Evolutionary conservation across 1,140 invertebrate species (phyloP).

Genomic region (Pectinophora gossypiella): DNA sequence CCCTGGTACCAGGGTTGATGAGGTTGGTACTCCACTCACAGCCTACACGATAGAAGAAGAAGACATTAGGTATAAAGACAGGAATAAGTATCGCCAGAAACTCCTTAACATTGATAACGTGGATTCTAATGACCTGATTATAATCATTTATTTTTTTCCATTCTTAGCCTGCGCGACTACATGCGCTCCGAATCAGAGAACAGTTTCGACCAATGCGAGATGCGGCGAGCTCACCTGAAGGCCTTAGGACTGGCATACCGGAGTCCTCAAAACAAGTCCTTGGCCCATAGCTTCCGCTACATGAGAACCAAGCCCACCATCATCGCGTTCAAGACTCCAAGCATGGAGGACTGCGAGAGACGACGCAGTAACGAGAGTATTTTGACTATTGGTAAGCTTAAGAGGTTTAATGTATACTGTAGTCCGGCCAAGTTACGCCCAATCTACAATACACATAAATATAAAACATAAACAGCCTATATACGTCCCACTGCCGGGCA

Average conservation of each 20-base stretch:
- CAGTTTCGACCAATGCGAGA: constrained; percentile 82
- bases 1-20: no score
- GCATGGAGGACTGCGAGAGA: constrained; percentile 81
- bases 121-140: no score
- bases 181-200: constrained; percentile 87
- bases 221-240: constrained; percentile 78
- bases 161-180: constrained; percentile 80
- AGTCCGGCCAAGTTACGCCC: no score
- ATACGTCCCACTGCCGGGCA: no score
- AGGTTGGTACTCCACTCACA: no score
- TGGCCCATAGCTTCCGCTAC: constrained; percentile 89
- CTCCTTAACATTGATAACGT: no score
- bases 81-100: no score
- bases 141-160: background rate
- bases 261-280: constrained; percentile 84
- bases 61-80: no score
- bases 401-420: no score
- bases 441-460: no score
- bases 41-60: no score
- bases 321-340: constrained; percentile 88
- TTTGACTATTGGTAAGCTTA: constrained; percentile 74
- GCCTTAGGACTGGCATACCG: constrained; percentile 82
- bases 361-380: constrained; percentile 74
- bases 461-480: no score
- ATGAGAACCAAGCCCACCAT: constrained; percentile 92